Base-by-base conservation (phyloP, 2,797 vertebrate species). In the Nyctibius grandis region DNA sequence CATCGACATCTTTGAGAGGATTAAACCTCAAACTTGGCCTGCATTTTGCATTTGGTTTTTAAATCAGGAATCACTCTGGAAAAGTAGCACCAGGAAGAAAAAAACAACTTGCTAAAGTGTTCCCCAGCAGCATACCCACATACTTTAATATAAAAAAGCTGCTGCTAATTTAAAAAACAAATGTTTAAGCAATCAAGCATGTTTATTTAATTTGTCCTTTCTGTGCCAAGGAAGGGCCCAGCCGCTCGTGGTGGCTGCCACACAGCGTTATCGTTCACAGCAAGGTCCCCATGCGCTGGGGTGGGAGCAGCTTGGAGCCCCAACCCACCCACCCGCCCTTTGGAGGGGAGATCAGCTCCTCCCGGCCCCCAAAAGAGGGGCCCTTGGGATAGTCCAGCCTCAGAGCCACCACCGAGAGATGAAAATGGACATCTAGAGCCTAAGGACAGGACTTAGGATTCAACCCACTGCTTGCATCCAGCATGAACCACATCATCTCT, bases 171-270 rank as follows among this genome's bases (percentile, higher is more conserved):
- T 83, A 81, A 93, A 95, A 96, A 87, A 75, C 85, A 96, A 96
- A 93, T 85, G 91, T 95, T 95, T 94, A 89, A 95, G 96, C 84
- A 56, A 95, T 93, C 91, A 84, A 85, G 84, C 90, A 91, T 93
- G 90, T 89, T 96, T 95, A 95, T 95, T 97, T 94, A 86, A 96
- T 96, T 92, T 87, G 81, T 74, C 88, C 77, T 93, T 68, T 82
- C 54, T 51, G 60, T 93, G 89, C 94, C 94, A 95, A 89, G 50
- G 83, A 40, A 85, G 92, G 91, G 60, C 76, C 2, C 25, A 63
- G 79, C 85, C 2, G 3, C 65, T 82, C 5, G 0, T 54, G 34
- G 80, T 0, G 10, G 33, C 72, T 89, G 85, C 83, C 61, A 53
- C 63, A 29, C 2, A 2, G 36, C 0, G 4, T 31, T 25, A 53